Evolutionary conservation across 1,140 invertebrate genomes (phyloP), one percentile per base, ranked within the genome.

Genomic region (Zaprionus capensis): DNA sequence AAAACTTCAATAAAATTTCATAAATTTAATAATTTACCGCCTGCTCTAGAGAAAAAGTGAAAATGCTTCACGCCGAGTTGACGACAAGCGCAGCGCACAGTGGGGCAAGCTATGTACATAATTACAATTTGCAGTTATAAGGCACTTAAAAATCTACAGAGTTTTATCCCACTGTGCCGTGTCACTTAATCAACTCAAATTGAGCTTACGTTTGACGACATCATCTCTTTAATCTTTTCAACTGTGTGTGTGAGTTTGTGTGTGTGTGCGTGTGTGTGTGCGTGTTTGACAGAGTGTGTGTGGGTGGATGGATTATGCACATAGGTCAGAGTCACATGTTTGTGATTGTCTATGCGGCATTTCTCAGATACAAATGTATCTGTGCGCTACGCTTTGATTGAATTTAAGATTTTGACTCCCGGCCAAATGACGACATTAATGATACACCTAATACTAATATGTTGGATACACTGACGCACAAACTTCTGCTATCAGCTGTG

Each of bases 1-100:
- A 82, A 78, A 82, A 84, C 82, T 82, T 90, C 85, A 90, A 91
- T 90, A 90, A 81, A 90, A 90, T 78, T 91, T 90, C 82, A 90
- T 90, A 90, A 90, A 90, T 90, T 90, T 90, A 90, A 90, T 91
- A 91, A 90, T 82, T 81, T 78, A 51, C 49, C 72, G 82, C 61
- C 76, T 61, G 69, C 34, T 85, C 85, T 81, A 67, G 71, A 81
- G 71, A 56, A 87, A 88, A 87, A 87, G 83, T 87, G 83, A 87
- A 87, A 88, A 78, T 83, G 71, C 68, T 70, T 69, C 70, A 59
- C 65, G 36, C 53, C 76, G 58, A 63, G 49, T 59, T 80, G 71
- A 80, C 72, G 73, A 72, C 67, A 82, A 78, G 53, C 55, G 44
- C 46, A 61, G 4, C 53, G 78, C 46, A 90, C 85, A 84, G 76